Evolutionary conservation across 1,140 invertebrate genomes (phyloP), one percentile per base, ranked within the genome.

Genomic region (Dinothrombium tinctorium): DNA sequence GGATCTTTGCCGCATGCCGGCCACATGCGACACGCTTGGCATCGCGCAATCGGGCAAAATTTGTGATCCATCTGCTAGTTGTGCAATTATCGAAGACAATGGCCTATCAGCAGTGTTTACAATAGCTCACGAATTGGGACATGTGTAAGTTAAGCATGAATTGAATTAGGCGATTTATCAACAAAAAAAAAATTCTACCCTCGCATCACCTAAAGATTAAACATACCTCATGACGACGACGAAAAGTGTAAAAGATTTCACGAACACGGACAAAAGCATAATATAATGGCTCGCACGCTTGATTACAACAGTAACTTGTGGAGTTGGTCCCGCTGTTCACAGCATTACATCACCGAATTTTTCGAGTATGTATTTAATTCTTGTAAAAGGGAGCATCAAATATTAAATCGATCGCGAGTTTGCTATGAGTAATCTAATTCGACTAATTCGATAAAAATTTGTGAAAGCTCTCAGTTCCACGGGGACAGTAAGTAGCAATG

Each of bases 61-160:
- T 63, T 90, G 84, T 56, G 69, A 72, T 42, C 59, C 63, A 0
- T 57, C 65, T 35, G 66, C 69, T 12, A 76, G 74, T 49, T 90
- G 84, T 58, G 75, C 83, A 6, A 73, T 90, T 44, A 76, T 86
- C 20, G 77, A 79, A 56, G 84, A 90, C 53, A 86, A 82, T 52
- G 84, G 84, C 2, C 64, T 90, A 6, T 72, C 74, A 6, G 76
- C 83, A 14, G 81, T 80, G 2, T 90, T 87, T 54, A 87, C 83
- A 8, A 83, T 89, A 44, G 80, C 82, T 17, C 82, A 89, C 50
- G 83, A 90, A 62, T 64, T 89, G 37, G 84, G 82, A 31, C 84
- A 90, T 53, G 69, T 86, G 72, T 80, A 67, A 69, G 78, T n/a
- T n/a, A n/a, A n/a, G n/a, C n/a, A n/a, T n/a, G n/a, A n/a, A n/a